phyloP scores from a whole-genome alignment of 1,140 invertebrate species.

The Agraylea sexmaculata region DNA sequence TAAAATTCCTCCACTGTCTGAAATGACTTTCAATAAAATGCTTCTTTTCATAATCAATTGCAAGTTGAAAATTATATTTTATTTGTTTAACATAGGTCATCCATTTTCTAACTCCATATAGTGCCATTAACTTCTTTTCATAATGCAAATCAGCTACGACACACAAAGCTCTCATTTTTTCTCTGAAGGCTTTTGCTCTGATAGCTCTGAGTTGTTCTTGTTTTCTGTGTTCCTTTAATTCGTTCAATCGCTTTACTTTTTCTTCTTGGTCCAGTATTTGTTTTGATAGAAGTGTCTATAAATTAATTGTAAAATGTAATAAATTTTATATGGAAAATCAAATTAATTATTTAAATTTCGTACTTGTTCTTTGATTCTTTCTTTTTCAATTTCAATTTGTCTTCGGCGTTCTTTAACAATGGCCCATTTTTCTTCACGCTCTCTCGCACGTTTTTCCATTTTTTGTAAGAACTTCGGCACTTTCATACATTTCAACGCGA shows the following conservation, averaged over 20 bases:
- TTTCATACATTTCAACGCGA: conserved; percentile 29
- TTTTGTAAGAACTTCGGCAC: conserved; percentile 50
- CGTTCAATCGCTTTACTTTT: conserved; percentile 42
- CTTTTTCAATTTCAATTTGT: conserved; percentile 46
- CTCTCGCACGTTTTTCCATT: conserved; percentile 49
- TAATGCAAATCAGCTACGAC: conserved; percentile 47
- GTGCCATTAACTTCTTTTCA: conserved; percentile 37
- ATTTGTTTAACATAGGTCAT: conserved; percentile 37
- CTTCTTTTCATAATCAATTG: conserved; percentile 33
- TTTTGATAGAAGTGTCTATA: conserved; percentile 31
- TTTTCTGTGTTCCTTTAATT: conserved; percentile 44
- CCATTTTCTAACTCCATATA: conserved; percentile 40
- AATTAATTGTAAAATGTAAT: conserved; percentile 2
- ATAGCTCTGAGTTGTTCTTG: conserved; percentile 46
- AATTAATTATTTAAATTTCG: conserved; percentile 2
- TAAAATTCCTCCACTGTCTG: conserved; percentile 38
- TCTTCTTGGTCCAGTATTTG: conserved; percentile 48
- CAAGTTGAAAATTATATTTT: conserved; percentile 36
- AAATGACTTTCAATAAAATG: conserved; percentile 38
- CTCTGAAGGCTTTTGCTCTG: conserved; percentile 40
- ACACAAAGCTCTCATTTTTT: conserved; percentile 35
- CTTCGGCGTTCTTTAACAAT: conserved; percentile 46
- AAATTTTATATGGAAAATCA: conserved; percentile 8
- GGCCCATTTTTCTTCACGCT: conserved; percentile 46
- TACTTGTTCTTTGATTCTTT: conserved; percentile 41